Percentiles rank a stretch among this genome's conserved stretches.
Evolutionary conservation across 1,140 invertebrate genomes (phyloP).

Genomic region (Drosophila novamexicana): DNA sequence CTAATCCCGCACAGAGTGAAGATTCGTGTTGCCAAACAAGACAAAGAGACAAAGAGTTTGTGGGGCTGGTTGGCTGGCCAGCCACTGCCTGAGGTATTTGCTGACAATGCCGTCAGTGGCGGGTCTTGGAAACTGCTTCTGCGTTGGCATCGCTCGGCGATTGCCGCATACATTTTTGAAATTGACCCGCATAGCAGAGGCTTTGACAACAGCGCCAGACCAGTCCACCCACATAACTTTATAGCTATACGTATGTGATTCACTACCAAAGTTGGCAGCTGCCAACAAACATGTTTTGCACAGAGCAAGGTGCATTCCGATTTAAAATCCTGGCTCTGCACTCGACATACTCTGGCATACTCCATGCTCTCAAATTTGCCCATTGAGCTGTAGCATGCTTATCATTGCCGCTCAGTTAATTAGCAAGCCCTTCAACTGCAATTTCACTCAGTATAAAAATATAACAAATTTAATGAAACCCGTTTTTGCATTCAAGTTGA

Average conservation of each 20-base stretch:
- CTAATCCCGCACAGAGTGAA: constrained; percentile 34
- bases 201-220: constrained; percentile 67
- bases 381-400: too few relatives aligned
- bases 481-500: too few relatives aligned
- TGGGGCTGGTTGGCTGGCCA: neutral
- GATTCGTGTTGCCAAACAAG: constrained; percentile 16
- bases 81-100: constrained; percentile 29
- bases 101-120: constrained; percentile 53
- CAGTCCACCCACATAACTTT: neutral
- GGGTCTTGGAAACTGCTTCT: constrained; percentile 31
- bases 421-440: too few relatives aligned
- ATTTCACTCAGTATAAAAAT: too few relatives aligned
- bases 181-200: constrained; percentile 70
- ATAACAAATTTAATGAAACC: too few relatives aligned
- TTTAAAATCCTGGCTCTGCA: neutral
- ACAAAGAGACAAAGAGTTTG: constrained; percentile 5
- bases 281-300: neutral
- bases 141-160: constrained; percentile 67
- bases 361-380: too few relatives aligned
- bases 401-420: too few relatives aligned
- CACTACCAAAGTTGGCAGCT: neutral
- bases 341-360: too few relatives aligned
- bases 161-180: constrained; percentile 72
- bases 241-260: neutral
- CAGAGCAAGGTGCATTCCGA: constrained; percentile 27